These are phyloP conservation scores for Perdita meconis DNA, from an alignment of 2,888 invertebrate genomes.

Conservation along the genomic window DNA sequence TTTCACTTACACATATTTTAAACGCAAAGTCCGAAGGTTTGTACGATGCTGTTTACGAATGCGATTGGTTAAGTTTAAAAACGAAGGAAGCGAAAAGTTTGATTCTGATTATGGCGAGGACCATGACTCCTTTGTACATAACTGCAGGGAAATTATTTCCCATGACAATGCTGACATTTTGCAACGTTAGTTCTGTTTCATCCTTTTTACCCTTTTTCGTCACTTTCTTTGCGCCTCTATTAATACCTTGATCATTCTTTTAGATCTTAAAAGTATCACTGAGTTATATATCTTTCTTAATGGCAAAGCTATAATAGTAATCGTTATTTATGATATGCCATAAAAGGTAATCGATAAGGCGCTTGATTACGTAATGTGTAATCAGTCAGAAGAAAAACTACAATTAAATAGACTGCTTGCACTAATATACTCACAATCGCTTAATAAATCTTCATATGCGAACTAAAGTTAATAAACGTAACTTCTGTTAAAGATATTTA, in stretches of 20 bases:
- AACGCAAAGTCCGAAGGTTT: slow-evolving; percentile 39
- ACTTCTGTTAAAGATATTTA: too few relatives aligned
- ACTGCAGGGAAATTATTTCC: slow-evolving; percentile 62
- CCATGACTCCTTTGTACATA: slow-evolving; percentile 50
- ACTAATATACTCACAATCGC: too few relatives aligned
- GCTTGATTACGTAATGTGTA: too few relatives aligned
- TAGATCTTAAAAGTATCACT: slow-evolving; percentile 42
- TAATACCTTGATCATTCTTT: slow-evolving; percentile 20
- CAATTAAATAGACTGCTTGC: too few relatives aligned
- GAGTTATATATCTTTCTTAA: slow-evolving; percentile 30
- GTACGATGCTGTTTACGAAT: slow-evolving; percentile 25
- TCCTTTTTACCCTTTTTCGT: too few relatives aligned
- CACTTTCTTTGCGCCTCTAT: background rate
- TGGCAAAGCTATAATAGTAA: slow-evolving; percentile 4
- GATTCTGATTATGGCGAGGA: slow-evolving; percentile 47
- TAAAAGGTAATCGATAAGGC: too few relatives aligned
- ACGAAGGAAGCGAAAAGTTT: slow-evolving; percentile 36
- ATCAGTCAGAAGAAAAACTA: too few relatives aligned
- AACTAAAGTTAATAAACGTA: too few relatives aligned
- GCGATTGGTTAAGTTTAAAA: slow-evolving; percentile 35
- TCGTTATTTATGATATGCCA: too few relatives aligned
- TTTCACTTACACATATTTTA: background rate
- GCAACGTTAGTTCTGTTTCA: slow-evolving; percentile 47
- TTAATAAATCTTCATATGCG: too few relatives aligned
- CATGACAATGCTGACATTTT: slow-evolving; percentile 52